Base-by-base conservation (phyloP, 2,797 vertebrate species). In the Dipus sagitta region DNA sequence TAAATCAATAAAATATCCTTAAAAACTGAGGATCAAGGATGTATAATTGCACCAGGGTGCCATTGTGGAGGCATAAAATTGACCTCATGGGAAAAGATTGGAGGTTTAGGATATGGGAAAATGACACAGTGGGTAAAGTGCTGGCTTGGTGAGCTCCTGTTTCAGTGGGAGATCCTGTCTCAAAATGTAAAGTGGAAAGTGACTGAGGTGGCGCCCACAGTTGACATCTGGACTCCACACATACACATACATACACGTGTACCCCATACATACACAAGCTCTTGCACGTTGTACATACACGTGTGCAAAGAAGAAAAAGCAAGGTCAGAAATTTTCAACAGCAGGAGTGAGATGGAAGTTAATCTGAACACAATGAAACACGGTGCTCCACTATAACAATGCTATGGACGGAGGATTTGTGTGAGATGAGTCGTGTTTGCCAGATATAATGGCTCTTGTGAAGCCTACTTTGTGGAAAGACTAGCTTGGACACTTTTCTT, bases 241-340 rank as follows among this genome's bases (percentile, higher is more conserved):
- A 12, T 58, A 17, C 54, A 58, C 54, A 58, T 17, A 58, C 54
- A 17, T 58, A 47, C 47, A 47, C 11, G 47, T 47, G 47, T 7
- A 47, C 47, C 47, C 47, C 47, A 47, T 47, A 17, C 54, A 58
- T 58, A 58, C 54, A 58, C 17, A 58, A 14, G 54, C 13, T 58
- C 54, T 14, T 58, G 54, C 54, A 58, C 54, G 13, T 58, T 17
- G 54, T 12, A 58, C 54, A 58, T 12, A 58, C 14, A 58, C 14
- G 13, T 13, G 4, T 17, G 13, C 54, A 58, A 58, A 14, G 17
- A 58, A 58, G 17, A 14, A 58, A 58, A 17, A 58, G 17, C 12
- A 84, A 79, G 47, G 67, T 38, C 24, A 30, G 47, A 92, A 67
- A 24, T 70, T 64, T 92, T 76, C 77, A 88, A 58, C 1, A 94